Evolutionary conservation across 1,140 invertebrate species (phyloP).

Genomic region (Zaprionus kolodkinae): DNA sequence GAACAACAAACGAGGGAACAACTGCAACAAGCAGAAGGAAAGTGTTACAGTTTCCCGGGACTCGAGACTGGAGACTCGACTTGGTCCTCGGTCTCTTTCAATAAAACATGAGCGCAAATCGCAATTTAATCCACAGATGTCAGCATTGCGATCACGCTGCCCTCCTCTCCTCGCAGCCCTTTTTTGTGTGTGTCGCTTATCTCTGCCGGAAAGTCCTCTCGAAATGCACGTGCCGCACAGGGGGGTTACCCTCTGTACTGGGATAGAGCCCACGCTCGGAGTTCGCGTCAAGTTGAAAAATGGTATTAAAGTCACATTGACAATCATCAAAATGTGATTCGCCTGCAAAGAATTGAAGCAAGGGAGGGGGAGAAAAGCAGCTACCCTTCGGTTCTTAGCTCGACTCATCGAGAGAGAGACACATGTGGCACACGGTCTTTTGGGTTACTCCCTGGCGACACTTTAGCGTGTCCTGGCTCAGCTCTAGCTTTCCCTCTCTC

Average conservation of each 20-base stretch:
- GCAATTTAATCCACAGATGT: slow-evolving; percentile 85
- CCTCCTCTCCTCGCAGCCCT: slow-evolving; percentile 47
- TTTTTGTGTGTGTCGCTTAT: slow-evolving; percentile 36
- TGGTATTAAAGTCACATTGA: slow-evolving; percentile 84
- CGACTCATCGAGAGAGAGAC: too few species aligned
- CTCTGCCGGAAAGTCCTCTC: not conserved
- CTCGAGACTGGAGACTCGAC: not conserved
- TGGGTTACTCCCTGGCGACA: slow-evolving; percentile 66
- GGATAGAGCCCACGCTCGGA: slow-evolving; percentile 21
- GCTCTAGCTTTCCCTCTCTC: slow-evolving; percentile 18
- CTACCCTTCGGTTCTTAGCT: slow-evolving; percentile 36
- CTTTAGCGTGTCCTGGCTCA: slow-evolving; percentile 63
- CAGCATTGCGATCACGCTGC: slow-evolving; percentile 74
- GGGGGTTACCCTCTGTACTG: slow-evolving; percentile 9
- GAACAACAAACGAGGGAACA: slow-evolving; percentile 38
- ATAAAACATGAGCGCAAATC: slow-evolving; percentile 84
- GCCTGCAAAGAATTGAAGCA: slow-evolving; percentile 34
- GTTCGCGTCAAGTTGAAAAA: slow-evolving; percentile 77
- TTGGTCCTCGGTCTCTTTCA: slow-evolving; percentile 41
- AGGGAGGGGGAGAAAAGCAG: not conserved
- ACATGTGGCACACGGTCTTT: slow-evolving; percentile 60
- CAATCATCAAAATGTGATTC: slow-evolving; percentile 84
- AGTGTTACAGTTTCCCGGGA: slow-evolving; percentile 37
- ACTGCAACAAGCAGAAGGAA: slow-evolving; percentile 53
- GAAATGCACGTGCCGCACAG: slow-evolving; percentile 55